Conservation (phyloP, 2,888 invertebrate species). For the Zaprionus bogoriensis region DNA sequence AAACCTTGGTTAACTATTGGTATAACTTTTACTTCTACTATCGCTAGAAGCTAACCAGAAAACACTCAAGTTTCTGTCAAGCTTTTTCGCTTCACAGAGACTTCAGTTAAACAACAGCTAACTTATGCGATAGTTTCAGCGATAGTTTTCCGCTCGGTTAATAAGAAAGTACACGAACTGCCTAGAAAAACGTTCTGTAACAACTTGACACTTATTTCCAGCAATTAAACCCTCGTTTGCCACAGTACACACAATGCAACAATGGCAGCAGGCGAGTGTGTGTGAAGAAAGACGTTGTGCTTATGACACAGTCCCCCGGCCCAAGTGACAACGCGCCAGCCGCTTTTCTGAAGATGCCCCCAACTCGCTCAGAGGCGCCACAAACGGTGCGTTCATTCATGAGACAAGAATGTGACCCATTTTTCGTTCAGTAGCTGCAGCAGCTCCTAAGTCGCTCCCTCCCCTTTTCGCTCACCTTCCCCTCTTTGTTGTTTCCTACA, state of each 20-base stretch:
- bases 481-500: slow-evolving; percentile 61
- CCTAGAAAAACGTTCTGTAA: slow-evolving; percentile 13
- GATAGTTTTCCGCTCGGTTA: background rate
- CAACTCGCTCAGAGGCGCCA: slow-evolving; percentile 52
- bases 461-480: background rate
- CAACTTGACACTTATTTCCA: slow-evolving; percentile 47
- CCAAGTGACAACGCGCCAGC: slow-evolving; percentile 1
- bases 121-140: background rate
- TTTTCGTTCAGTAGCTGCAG: slow-evolving; percentile 33
- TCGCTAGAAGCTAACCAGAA: background rate
- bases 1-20: background rate
- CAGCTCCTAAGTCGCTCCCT: slow-evolving; percentile 13
- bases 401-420: slow-evolving; percentile 72
- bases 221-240: slow-evolving; percentile 49
- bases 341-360: slow-evolving; percentile 30
- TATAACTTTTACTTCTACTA: too few relatives aligned
- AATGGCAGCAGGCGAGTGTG: slow-evolving; percentile 17
- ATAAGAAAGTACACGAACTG: background rate
- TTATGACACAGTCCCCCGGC: slow-evolving; percentile 47
- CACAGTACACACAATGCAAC: slow-evolving; percentile 44
- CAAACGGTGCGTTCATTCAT: slow-evolving; percentile 63
- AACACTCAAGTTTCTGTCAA: background rate
- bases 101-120: background rate
- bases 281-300: slow-evolving; percentile 7
- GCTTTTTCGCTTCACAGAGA: background rate